phyloP scores from a whole-genome alignment of 2,888 invertebrate species.

The Leucophenga montana region DNA sequence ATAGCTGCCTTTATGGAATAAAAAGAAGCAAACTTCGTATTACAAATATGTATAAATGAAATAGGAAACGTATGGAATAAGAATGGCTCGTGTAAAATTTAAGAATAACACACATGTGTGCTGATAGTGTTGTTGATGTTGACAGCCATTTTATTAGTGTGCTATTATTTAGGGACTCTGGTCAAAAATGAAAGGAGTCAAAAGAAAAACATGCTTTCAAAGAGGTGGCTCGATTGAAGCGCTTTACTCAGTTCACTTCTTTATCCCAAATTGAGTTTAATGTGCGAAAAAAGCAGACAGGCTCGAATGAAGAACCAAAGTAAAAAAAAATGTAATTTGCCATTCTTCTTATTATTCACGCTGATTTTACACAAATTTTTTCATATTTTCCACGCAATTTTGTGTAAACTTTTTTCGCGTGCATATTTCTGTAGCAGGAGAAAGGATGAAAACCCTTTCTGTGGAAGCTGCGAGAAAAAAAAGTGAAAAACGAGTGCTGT shows the following conservation, averaged over 20 bases:
- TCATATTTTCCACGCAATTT: neutral
- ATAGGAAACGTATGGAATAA: too few species aligned
- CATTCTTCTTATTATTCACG: constrained; percentile 1
- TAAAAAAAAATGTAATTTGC: constrained; percentile 12
- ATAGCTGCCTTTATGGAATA: too few species aligned
- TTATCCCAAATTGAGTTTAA: constrained; percentile 62
- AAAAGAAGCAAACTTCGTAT: too few species aligned
- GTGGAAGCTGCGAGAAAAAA: neutral
- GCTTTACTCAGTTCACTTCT: constrained; percentile 40
- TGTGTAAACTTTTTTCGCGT: constrained; percentile 24
- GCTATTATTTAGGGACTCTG: too few species aligned
- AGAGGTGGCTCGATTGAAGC: too few species aligned
- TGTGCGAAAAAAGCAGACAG: constrained; percentile 49
- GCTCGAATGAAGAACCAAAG: neutral
- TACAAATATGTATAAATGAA: too few species aligned
- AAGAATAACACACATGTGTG: too few species aligned
- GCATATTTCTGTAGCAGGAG: constrained; percentile 36
- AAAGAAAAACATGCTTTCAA: neutral
- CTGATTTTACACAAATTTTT: constrained; percentile 27
- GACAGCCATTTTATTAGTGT: too few species aligned
- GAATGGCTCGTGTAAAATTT: too few species aligned
- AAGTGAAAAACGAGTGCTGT: neutral
- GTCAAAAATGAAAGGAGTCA: neutral
- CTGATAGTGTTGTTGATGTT: too few species aligned
- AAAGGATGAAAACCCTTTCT: constrained; percentile 48